Conservation (phyloP, 2,888 invertebrate species). For the Xiphydria camelus region DNA sequence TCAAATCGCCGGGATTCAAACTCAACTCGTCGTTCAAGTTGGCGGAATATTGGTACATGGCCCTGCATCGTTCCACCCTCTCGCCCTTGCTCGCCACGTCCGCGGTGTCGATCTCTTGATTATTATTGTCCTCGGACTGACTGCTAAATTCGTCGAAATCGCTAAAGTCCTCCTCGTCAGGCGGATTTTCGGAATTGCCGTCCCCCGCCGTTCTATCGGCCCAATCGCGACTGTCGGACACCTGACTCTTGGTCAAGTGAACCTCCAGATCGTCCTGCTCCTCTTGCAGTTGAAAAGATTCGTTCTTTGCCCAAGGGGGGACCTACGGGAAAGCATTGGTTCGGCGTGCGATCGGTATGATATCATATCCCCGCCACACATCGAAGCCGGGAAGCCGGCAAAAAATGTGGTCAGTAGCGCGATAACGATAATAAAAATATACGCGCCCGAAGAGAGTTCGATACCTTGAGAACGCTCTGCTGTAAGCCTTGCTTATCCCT, state of each 20-base stretch:
- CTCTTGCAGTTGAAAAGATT: slow-evolving; percentile 60
- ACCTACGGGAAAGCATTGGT: slow-evolving; percentile 60
- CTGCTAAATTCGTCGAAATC: slow-evolving; percentile 70
- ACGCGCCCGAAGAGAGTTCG: too few relatives aligned
- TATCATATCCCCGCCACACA: slow-evolving; percentile 51
- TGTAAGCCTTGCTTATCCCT: slow-evolving; percentile 89
- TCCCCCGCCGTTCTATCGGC: slow-evolving; percentile 77
- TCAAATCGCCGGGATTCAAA: slow-evolving; percentile 73
- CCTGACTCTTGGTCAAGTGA: slow-evolving; percentile 43
- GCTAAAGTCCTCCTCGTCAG: slow-evolving; percentile 67
- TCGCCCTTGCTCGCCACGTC: slow-evolving; percentile 25
- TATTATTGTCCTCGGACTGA: slow-evolving; percentile 54
- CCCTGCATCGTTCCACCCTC: slow-evolving; percentile 67
- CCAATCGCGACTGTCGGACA: slow-evolving; percentile 64
- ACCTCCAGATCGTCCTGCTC: slow-evolving; percentile 44
- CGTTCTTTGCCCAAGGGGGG: slow-evolving; percentile 75
- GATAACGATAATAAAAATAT: neutral
- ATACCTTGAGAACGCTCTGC: slow-evolving; percentile 80
- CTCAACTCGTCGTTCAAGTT: slow-evolving; percentile 85
- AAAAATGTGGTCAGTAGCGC: neutral
- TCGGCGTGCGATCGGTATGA: too few relatives aligned
- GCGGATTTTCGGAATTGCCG: slow-evolving; percentile 76
- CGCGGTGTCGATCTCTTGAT: slow-evolving; percentile 53
- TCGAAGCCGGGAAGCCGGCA: too few relatives aligned
- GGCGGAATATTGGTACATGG: slow-evolving; percentile 85